These are phyloP conservation scores for Mellilla xanthometata DNA, from an alignment of 2,888 invertebrate species.

Conservation along the genomic window DNA sequence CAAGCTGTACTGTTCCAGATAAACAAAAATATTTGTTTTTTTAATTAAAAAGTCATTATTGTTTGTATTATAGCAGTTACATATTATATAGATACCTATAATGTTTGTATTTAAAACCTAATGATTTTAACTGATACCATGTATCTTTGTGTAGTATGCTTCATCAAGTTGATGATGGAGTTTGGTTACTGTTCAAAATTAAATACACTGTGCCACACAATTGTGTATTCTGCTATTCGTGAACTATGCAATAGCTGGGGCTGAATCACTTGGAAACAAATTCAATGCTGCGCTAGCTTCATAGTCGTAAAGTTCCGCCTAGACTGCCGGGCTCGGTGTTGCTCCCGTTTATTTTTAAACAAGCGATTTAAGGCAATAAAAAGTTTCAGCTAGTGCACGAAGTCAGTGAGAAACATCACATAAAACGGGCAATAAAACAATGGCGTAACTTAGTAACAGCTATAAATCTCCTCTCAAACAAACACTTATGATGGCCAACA, in stretches of 20 bases:
- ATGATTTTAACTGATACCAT: too few species aligned
- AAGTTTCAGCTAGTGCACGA: slow-evolving; percentile 12
- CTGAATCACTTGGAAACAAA: slow-evolving; percentile 63
- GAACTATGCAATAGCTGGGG: slow-evolving; percentile 58
- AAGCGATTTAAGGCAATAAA: slow-evolving; percentile 56
- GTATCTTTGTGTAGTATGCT: background rate
- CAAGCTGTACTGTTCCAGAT: too few species aligned
- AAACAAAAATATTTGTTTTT: too few species aligned
- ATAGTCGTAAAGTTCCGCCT: slow-evolving; percentile 60
- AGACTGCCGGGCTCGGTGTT: slow-evolving; percentile 57
- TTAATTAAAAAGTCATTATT: too few species aligned
- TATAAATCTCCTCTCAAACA: slow-evolving; percentile 22
- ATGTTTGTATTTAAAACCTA: too few species aligned
- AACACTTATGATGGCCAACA: slow-evolving; percentile 22
- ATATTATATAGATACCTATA: too few species aligned
- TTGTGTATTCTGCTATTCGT: slow-evolving; percentile 56
- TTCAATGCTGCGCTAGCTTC: slow-evolving; percentile 57
- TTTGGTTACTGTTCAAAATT: background rate
- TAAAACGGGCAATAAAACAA: slow-evolving; percentile 20
- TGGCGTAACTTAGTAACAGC: slow-evolving; percentile 14
- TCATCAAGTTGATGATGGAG: too few species aligned
- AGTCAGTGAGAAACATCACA: slow-evolving; percentile 19
- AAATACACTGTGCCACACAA: slow-evolving; percentile 17
- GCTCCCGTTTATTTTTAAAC: slow-evolving; percentile 63
- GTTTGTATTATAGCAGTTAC: too few species aligned